phyloP scores from a whole-genome alignment of 2,113 vertebrate genomes.

The Erinaceus europaeus region DNA sequence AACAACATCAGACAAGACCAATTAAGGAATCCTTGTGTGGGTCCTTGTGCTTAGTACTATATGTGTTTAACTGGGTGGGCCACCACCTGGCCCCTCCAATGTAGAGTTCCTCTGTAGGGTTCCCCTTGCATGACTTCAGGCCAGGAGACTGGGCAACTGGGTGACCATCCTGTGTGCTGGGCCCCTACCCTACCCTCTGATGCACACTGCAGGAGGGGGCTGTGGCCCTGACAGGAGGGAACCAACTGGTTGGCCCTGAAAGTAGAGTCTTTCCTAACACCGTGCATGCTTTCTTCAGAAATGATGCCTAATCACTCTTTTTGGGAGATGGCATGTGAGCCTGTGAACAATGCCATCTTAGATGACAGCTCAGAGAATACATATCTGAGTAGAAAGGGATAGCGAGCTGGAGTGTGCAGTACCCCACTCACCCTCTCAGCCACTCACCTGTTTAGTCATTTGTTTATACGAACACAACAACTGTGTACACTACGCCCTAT shows the following conservation, averaged over 20 bases:
- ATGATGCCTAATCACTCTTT: background rate
- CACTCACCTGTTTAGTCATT: background rate
- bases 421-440: too few relatives aligned
- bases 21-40: too few relatives aligned
- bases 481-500: background rate
- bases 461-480: background rate
- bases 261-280: background rate
- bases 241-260: background rate
- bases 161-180: background rate
- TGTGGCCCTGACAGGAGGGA: background rate
- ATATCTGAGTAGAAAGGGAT: background rate
- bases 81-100: too few relatives aligned
- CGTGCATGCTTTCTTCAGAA: background rate
- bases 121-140: background rate
- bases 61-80: too few relatives aligned
- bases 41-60: too few relatives aligned
- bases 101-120: background rate
- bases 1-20: background rate
- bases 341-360: background rate
- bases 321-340: background rate
- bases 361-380: background rate
- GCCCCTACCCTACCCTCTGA: conserved; percentile 32
- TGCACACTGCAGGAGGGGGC: background rate
- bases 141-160: background rate
- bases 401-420: background rate